Conservation (phyloP, 1,140 invertebrate species). For the Drosophila bocqueti region DNA sequence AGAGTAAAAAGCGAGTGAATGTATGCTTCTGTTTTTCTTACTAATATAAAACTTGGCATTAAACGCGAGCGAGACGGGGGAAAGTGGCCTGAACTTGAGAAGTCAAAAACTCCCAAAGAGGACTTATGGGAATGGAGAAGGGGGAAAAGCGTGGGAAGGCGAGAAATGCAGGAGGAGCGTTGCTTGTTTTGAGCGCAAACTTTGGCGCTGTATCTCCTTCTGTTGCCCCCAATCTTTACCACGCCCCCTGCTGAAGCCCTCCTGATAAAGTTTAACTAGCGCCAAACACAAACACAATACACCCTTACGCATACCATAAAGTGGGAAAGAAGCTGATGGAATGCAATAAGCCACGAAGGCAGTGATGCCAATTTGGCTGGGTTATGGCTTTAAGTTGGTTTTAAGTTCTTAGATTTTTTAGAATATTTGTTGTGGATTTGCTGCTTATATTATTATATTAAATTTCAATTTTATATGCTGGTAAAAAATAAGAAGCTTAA, state of each 20-base stretch:
- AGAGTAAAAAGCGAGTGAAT: conserved; percentile 38
- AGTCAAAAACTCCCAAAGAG: conserved; percentile 80
- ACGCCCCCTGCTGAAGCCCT: conserved; percentile 11
- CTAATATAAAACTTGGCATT: conserved; percentile 79
- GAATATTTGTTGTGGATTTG: neutral
- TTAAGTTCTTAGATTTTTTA: neutral
- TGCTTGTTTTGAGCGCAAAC: conserved; percentile 60
- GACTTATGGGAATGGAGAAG: conserved; percentile 61
- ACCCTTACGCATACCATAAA: conserved; percentile 44
- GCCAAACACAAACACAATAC: conserved; percentile 56
- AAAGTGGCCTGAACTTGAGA: conserved; percentile 71
- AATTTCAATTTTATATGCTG: too few species aligned
- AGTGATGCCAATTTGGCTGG: conserved; percentile 8
- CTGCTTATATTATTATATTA: neutral
- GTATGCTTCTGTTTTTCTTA: conserved; percentile 63
- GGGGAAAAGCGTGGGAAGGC: neutral
- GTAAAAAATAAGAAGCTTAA: too few species aligned
- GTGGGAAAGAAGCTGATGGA: conserved; percentile 38
- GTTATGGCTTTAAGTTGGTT: neutral
- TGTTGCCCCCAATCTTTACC: neutral
- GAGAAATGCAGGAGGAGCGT: conserved; percentile 11
- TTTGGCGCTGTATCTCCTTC: conserved; percentile 54
- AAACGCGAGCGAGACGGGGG: conserved; percentile 44
- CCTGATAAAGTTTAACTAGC: conserved; percentile 81
- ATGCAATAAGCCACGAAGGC: conserved; percentile 35